Percentiles rank a stretch among this genome's conserved stretches.
phyloP scores from a whole-genome alignment of 2,888 invertebrate genomes.

The Neoaliturus tenellus region DNA sequence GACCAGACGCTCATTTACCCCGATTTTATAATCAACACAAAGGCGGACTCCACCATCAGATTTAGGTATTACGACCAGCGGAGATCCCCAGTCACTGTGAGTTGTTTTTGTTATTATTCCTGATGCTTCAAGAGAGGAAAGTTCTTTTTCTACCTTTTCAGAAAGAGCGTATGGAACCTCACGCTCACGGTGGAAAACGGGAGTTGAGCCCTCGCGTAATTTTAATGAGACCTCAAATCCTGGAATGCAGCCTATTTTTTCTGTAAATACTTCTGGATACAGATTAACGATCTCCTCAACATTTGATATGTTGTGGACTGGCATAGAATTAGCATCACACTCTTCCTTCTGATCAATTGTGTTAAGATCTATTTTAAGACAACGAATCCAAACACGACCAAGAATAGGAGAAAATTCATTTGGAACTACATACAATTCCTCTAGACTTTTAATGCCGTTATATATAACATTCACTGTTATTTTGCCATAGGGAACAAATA shows the following conservation, averaged over 20 bases:
- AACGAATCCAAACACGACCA: too few species aligned
- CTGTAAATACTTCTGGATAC: too few species aligned
- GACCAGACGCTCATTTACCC: background rate
- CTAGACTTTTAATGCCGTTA: too few species aligned
- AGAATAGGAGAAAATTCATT: too few species aligned
- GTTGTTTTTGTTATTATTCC: constrained; percentile 59
- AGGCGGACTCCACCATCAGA: constrained; percentile 62
- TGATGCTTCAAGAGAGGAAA: constrained; percentile 53
- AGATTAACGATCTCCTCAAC: too few species aligned
- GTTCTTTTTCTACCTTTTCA: constrained; percentile 59
- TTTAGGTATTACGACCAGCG: constrained; percentile 66
- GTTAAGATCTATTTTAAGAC: too few species aligned
- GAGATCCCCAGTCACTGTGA: constrained; percentile 65
- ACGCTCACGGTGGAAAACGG: background rate
- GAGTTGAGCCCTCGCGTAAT: background rate
- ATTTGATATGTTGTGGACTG: too few species aligned
- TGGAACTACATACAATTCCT: too few species aligned
- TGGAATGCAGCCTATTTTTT: background rate
- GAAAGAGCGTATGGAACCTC: constrained; percentile 59
- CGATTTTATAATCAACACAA: constrained; percentile 67
- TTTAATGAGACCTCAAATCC: background rate
- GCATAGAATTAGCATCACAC: too few species aligned
- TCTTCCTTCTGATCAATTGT: too few species aligned
- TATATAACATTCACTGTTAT: too few species aligned
- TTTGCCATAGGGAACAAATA: too few species aligned